Evolutionary conservation across 2,113 vertebrate species (phyloP), one percentile per base, ranked within the genome.

Genomic region (Corapipo altera): DNA sequence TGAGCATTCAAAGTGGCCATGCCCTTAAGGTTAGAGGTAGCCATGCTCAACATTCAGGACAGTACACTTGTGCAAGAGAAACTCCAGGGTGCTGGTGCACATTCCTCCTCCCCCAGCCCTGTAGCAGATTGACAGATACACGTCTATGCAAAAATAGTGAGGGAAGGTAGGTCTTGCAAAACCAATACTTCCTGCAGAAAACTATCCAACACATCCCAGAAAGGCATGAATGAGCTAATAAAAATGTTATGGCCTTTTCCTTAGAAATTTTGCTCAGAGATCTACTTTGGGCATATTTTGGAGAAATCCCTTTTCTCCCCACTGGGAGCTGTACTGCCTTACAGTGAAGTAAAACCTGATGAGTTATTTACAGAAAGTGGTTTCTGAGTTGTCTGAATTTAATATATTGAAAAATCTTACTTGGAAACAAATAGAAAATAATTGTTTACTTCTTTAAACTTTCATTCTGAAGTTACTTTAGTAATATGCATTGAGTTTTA

Each of bases 391-490:
- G 21, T 18, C 19, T 73, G 46, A 70, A 92, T 88, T 59, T 41
- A 69, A 49, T 44, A 35, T 3, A 18, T 11, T 43, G 37, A 58
- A 85, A 70, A 79, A 89, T 66, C 27, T 79, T 35, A 75, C n/a
- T 77, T 66, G 62, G 55, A 88, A 92, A 28, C 33, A 88, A 91
- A 72, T 43, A 59, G 32, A 91, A 91, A 39, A 54, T 41, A 86
- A 76, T 33, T 44, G 51, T 46, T 86, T 62, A 57, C 13, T 66
- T 59, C 43, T 79, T 93, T 84, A 91, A 72, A n/a, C 10, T 59
- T 89, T 8, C 27, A 88, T 46, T 51, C 26, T 65, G 67, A 91
- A 86, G 33, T 77, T 73, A 51, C 41, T 70, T 65, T 52, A 41
- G 26, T 62, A 65, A 80, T 14, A 70, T 10, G 46, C 26, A 49